Base-by-base conservation (phyloP, 2,113 vertebrate genomes). In the Gobius niger region DNA sequence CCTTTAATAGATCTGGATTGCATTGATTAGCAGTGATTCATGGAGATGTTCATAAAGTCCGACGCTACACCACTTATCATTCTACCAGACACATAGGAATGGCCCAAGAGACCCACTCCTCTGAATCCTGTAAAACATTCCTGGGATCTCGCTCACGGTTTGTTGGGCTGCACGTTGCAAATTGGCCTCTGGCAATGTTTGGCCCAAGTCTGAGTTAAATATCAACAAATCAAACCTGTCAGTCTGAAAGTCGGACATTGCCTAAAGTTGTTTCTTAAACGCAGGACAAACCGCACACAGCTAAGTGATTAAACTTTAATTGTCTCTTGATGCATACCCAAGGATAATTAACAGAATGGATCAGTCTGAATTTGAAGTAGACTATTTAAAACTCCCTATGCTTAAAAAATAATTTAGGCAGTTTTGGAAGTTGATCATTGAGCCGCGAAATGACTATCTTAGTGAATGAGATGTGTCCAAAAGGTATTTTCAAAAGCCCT, bases 141-240 rank as follows among this genome's bases (percentile, higher is more conserved):
- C 19, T 50, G 7, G 60, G 18, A 63, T 9, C 49, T 24, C 14
- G 12, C 47, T 14, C 24, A 24, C 47, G 11, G 73, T 12, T 47
- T 69, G 14, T 1, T 15, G 24, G 44, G 6, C 68, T 72, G 15
- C 67, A 53, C 42, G 68, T 6, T 56, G 53, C 49, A 42, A 10
- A 67, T 75, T 70, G 9, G 63, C 59, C 70, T 64, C 49, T 7
- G 54, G 74, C 59, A 57, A 34, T 61, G 41, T 72, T 68, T 72
- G 61, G 72, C 47, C 47, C 44, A 54, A n/a, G 18, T 34, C n/a
- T 63, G 68, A 4, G 40, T 44, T 65, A 70, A 67, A 72, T 41
- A 67, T 0, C 14, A 63, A 70, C 34, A 80, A 56, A 76, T 76
- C 59, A 67, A 53, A 47, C n/a, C 44, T 67, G 52, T 69, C 62